These are phyloP conservation scores for Drosophila bifasciata DNA, from an alignment of 1,140 invertebrate species.

Conservation along the genomic window DNA sequence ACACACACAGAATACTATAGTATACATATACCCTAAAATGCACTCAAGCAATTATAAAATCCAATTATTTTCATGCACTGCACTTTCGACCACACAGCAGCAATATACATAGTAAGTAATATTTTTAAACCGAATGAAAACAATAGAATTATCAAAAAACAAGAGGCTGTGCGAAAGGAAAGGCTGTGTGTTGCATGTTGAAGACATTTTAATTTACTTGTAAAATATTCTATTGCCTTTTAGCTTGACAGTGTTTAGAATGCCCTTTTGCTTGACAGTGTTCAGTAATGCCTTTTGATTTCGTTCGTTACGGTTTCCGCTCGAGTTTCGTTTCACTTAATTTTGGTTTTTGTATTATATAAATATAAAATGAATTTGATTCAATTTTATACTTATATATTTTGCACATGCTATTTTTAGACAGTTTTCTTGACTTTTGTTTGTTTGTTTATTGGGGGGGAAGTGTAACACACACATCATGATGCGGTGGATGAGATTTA, in stretches of 20 bases:
- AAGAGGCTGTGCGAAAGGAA: not conserved
- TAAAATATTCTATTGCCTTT: constrained; percentile 9
- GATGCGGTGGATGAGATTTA: constrained; percentile 37
- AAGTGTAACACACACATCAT: constrained; percentile 45
- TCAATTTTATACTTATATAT: constrained; percentile 37
- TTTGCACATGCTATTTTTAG: constrained; percentile 58
- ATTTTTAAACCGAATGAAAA: not conserved
- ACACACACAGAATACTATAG: too few relatives aligned
- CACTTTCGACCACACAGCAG: too few relatives aligned
- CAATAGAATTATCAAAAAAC: not conserved
- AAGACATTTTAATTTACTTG: constrained; percentile 50
- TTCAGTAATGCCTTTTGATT: constrained; percentile 15
- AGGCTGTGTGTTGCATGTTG: too few relatives aligned
- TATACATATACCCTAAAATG: too few relatives aligned
- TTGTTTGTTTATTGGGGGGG: constrained; percentile 6
- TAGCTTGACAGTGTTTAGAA: constrained; percentile 14
- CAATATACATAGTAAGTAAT: not conserved
- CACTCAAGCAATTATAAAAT: too few relatives aligned
- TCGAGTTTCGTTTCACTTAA: not conserved
- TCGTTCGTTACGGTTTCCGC: constrained; percentile 16
- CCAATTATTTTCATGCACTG: too few relatives aligned
- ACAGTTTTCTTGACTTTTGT: constrained; percentile 29
- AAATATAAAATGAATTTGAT: constrained; percentile 41
- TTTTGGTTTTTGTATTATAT: constrained; percentile 8
- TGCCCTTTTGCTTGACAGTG: constrained; percentile 27